Percentiles rank a stretch among this genome's conserved stretches.
These are phyloP conservation scores for Aurelia sp. DNA, from an alignment of 30 jellyfish, hydroid and myxozoan genomes.

Conservation along the genomic window DNA sequence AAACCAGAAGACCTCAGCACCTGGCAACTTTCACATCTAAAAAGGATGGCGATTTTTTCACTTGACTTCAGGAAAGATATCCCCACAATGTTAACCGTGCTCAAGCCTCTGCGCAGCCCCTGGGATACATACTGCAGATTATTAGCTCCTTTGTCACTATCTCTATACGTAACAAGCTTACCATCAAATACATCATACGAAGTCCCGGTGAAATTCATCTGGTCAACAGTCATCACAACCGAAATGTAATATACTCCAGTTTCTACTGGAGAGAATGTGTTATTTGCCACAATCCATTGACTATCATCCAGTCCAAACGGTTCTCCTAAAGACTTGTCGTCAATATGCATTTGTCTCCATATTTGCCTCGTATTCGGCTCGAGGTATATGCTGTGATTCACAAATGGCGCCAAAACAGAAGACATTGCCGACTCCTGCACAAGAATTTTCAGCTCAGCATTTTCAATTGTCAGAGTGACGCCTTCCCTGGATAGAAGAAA, in stretches of 20 bases:
- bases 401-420: slow-evolving; percentile 5
- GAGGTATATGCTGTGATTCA: not conserved
- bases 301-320: slow-evolving; percentile 19
- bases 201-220: not conserved
- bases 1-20: slow-evolving; percentile 31
- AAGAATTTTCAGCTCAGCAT: slow-evolving; percentile 29
- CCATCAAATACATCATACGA: slow-evolving; percentile 24
- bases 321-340: not conserved
- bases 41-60: slow-evolving; percentile 26
- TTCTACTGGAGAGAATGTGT: slow-evolving; percentile 40
- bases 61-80: slow-evolving; percentile 12
- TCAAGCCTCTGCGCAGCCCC: slow-evolving; percentile 11
- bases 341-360: slow-evolving; percentile 27
- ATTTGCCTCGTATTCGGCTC: not conserved
- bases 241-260: slow-evolving; percentile 65
- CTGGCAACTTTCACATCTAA: slow-evolving; percentile 34
- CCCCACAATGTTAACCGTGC: slow-evolving; percentile 27
- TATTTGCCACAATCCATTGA: slow-evolving; percentile 30
- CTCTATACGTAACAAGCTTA: not conserved
- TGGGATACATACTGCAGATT: slow-evolving; percentile 11
- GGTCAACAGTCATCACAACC: slow-evolving; percentile 4
- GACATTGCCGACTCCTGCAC: slow-evolving; percentile 24
- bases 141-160: not conserved
- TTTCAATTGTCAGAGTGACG: not conserved
- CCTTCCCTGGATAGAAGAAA: not conserved